Conservation (phyloP, 2,797 vertebrate genomes). For the Phalloptychus januarius region DNA sequence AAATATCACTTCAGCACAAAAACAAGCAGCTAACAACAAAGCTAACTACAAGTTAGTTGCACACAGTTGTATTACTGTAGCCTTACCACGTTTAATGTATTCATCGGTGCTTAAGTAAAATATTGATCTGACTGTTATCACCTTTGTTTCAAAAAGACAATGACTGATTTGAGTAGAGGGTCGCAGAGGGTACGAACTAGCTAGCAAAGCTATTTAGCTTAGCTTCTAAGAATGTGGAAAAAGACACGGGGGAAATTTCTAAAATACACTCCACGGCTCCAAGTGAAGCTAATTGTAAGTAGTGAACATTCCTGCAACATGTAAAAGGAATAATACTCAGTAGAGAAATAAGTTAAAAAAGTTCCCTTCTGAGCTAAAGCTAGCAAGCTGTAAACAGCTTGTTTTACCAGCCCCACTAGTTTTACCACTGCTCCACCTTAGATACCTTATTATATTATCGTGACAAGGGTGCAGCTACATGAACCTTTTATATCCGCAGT, state of each 20-base stretch:
- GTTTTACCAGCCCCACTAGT: slow-evolving; percentile 24
- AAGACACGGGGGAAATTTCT: neutral
- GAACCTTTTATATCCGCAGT: neutral
- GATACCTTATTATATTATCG: neutral
- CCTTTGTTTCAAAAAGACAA: neutral
- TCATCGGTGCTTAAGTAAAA: neutral
- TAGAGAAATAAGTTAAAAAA: neutral
- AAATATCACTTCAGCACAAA: neutral
- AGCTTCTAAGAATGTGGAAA: neutral
- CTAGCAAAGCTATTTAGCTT: slow-evolving; percentile 1
- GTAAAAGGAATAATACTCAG: no score
- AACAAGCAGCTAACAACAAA: neutral
- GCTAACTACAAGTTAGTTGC: slow-evolving; percentile 12
- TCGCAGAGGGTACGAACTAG: neutral
- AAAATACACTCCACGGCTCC: neutral
- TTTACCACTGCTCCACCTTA: neutral
- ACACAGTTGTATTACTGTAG: neutral
- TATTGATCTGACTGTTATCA: neutral
- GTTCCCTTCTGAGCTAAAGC: neutral
- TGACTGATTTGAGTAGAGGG: neutral
- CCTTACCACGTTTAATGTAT: no score
- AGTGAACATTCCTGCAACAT: no score
- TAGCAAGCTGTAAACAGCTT: slow-evolving; percentile 38
- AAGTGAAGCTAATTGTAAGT: neutral
- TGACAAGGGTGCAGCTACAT: neutral